Percentiles rank a stretch among this genome's conserved stretches.
Evolutionary conservation across 2,797 vertebrate genomes (phyloP).

Genomic region (Cichlasoma orientale): DNA sequence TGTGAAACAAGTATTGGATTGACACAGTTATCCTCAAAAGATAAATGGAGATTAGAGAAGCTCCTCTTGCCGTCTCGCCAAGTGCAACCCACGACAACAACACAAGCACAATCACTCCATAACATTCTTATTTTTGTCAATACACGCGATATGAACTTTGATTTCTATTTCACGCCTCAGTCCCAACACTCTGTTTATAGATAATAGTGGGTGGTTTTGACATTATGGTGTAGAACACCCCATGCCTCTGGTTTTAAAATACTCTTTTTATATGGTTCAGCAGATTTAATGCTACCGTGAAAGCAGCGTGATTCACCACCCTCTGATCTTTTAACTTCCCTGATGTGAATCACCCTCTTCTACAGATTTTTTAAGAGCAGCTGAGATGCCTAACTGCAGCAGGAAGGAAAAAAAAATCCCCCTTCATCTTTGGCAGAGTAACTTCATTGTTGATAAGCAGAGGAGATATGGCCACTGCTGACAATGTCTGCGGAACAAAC

Average conservation of each 20-base stretch:
- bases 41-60: conserved; percentile 68
- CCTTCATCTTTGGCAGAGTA: conserved; percentile 45
- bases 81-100: conserved; percentile 33
- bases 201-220: conserved; percentile 68
- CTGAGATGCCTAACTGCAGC: conserved; percentile 57
- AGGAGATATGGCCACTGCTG: conserved; percentile 38
- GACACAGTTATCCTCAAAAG: conserved; percentile 71
- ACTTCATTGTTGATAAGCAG: conserved; percentile 65
- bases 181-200: conserved; percentile 64
- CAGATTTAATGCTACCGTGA: conserved; percentile 64
- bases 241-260: conserved; percentile 62
- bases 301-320: conserved; percentile 66
- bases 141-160: conserved; percentile 65
- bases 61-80: conserved; percentile 34
- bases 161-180: conserved; percentile 71
- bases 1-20: conserved; percentile 73
- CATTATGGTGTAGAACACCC: conserved; percentile 64
- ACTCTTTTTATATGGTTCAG: conserved; percentile 63
- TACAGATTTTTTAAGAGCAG: conserved; percentile 64
- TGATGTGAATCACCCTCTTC: conserved; percentile 64
- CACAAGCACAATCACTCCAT: conserved; percentile 54
- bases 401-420: conserved; percentile 33
- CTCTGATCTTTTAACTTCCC: conserved; percentile 71
- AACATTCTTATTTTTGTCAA: conserved; percentile 66
- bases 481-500: conserved; percentile 33